Evolutionary conservation across 2,888 invertebrate genomes (phyloP).

Genomic region (Plebejus anna): DNA sequence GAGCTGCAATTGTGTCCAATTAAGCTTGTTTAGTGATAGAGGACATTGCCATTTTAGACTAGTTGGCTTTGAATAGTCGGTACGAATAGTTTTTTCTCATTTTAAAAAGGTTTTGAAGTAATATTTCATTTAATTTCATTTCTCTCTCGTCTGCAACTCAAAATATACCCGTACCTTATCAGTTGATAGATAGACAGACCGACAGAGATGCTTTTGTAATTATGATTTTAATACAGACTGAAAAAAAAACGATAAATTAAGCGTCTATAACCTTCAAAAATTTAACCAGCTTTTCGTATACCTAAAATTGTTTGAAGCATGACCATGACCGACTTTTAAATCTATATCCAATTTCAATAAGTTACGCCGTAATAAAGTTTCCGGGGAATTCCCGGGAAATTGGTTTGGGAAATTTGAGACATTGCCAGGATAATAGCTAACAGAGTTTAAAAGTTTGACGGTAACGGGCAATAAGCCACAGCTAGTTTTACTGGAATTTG

Average conservation of each 20-base stretch:
- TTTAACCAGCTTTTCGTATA: background rate
- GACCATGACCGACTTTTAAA: background rate
- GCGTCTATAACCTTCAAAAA: no score
- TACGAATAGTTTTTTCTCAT: background rate
- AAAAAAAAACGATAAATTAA: no score
- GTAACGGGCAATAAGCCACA: background rate
- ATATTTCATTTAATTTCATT: no score
- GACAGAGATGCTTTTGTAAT: no score
- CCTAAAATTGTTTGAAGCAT: background rate
- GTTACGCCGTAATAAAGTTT: background rate
- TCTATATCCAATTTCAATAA: slow-evolving; percentile 14
- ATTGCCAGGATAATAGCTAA: slow-evolving; percentile 12
- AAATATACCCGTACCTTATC: no score
- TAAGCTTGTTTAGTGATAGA: background rate
- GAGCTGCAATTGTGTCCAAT: slow-evolving; percentile 1
- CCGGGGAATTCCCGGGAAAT: background rate
- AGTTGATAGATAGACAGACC: no score
- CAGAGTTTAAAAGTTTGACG: background rate
- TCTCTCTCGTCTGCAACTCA: no score
- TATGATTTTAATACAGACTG: no score
- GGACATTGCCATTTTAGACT: slow-evolving; percentile 1
- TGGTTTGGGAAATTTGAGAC: background rate
- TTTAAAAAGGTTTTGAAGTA: background rate
- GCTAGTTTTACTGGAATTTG: background rate
- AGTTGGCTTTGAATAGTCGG: background rate